These are phyloP conservation scores for Dinoponera quadriceps DNA, from an alignment of 1,140 invertebrate species.

Conservation along the genomic window DNA sequence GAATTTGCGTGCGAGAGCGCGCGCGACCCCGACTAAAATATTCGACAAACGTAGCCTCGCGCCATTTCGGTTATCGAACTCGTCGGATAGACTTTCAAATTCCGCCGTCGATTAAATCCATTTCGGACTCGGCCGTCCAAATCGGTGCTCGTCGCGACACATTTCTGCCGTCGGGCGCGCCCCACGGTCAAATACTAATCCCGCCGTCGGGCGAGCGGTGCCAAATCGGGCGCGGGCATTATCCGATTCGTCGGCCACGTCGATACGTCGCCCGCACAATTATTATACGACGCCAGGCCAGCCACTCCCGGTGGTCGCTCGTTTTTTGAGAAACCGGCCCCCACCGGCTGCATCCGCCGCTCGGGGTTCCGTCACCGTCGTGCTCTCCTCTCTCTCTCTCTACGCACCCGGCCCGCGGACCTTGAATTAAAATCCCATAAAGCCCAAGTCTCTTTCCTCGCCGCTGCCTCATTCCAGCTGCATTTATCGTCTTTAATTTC, in stretches of 20 bases:
- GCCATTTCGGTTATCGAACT: not conserved
- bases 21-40: not conserved
- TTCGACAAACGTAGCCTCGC: constrained; percentile 9
- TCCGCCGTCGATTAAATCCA: constrained; percentile 8
- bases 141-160: constrained; percentile 7
- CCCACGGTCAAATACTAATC: constrained; percentile 39
- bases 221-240: not conserved
- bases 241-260: constrained; percentile 8
- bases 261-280: not conserved
- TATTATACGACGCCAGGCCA: not conserved
- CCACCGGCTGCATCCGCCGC: not conserved
- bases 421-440: constrained; percentile 83
- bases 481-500: constrained; percentile 84
- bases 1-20: not conserved
- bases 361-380: too few relatives aligned
- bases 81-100: constrained; percentile 2
- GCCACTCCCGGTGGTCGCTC: too few relatives aligned
- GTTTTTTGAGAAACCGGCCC: constrained; percentile 20
- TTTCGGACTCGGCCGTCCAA: constrained; percentile 21
- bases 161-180: constrained; percentile 20
- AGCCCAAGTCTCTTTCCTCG: constrained; percentile 75
- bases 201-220: not conserved
- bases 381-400: constrained; percentile 11
- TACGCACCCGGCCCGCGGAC: constrained; percentile 49
- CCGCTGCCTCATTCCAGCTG: constrained; percentile 77